Conservation (phyloP, 1,140 invertebrate species). For the Leucophenga varia region DNA sequence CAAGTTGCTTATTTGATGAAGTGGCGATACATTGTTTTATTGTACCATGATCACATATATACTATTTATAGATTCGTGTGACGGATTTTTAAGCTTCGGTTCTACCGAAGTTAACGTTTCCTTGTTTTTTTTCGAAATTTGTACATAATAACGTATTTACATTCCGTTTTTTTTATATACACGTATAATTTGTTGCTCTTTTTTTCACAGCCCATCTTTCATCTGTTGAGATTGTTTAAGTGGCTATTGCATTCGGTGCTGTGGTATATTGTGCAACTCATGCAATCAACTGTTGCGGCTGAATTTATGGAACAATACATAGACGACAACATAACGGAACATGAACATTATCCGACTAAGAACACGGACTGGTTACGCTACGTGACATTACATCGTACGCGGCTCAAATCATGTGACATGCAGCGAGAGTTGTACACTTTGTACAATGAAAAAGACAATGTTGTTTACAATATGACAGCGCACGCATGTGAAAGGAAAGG, state of each 20-base stretch:
- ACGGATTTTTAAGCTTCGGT: too few relatives aligned
- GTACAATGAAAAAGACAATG: slow-evolving; percentile 21
- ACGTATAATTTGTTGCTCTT: too few relatives aligned
- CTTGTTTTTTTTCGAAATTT: too few relatives aligned
- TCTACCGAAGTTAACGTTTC: too few relatives aligned
- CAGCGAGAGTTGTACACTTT: slow-evolving; percentile 43
- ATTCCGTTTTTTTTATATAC: too few relatives aligned
- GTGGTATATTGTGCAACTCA: slow-evolving; percentile 36
- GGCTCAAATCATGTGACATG: slow-evolving; percentile 21
- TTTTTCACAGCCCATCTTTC: slow-evolving; percentile 49
- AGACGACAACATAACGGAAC: slow-evolving; percentile 20
- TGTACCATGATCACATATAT: too few relatives aligned
- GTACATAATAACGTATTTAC: too few relatives aligned
- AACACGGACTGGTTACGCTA: slow-evolving; percentile 13
- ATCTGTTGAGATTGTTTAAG: slow-evolving; percentile 35
- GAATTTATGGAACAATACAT: slow-evolving; percentile 49
- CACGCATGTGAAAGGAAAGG: slow-evolving; percentile 63
- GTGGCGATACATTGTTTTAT: too few relatives aligned
- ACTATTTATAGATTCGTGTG: too few relatives aligned
- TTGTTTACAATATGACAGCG: slow-evolving; percentile 18
- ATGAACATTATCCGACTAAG: too few relatives aligned
- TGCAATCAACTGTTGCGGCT: slow-evolving; percentile 38
- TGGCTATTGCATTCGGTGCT: slow-evolving; percentile 54
- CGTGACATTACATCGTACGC: slow-evolving; percentile 71
- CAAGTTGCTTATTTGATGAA: too few relatives aligned